Base-by-base conservation (phyloP, 1,140 invertebrate genomes). In the Calephelis nemesis region DNA sequence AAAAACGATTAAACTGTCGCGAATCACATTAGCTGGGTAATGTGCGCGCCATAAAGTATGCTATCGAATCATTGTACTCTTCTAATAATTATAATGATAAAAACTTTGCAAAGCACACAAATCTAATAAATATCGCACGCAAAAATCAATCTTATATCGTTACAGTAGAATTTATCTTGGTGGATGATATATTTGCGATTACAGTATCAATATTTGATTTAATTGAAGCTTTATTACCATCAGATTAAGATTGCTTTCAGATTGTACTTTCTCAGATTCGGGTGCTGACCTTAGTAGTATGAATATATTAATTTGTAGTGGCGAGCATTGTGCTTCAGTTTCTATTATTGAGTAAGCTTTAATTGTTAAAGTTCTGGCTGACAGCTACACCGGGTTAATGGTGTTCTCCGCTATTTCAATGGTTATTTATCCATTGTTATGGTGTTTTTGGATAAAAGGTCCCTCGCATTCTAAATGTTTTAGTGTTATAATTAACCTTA, bases 271-370 rank as follows among this genome's bases (percentile, higher is more conserved):
- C 47, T 8, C 65, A 74, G 77, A 81, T 82, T 78, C 78, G 81
- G 77, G 73, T 81, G 72, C 73, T 81, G 83, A 84, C 80, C 80
- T 83, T 65, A 64, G 72, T 45, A 74, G 74, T 77, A 79, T 84
- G 85, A 85, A 88, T 88, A 86, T 81, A 86, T 85, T 86, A 85
- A 88, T 87, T 87, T 88, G 85, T 85, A 83, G 79, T 75, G 74
- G 75, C 72, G 73, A 74, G 74, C 67, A 82, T 84, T 87, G 77
- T 86, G 72, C 74, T 75, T 77, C 81, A 87, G 85, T 84, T 86
- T 88, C 83, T 84, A 87, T 88, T 84, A 86, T 86, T 81, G 75
- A 63, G 65, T 68, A 69, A 71, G 72, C 70, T 76, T 83, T 84
- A 88, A 87, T 88, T 87, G 84, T 88, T 79, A 81, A 84, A 82